Evolutionary conservation across 1,140 invertebrate species (phyloP), one percentile per base, ranked within the genome.

Genomic region (Lepidurus arcticus): DNA sequence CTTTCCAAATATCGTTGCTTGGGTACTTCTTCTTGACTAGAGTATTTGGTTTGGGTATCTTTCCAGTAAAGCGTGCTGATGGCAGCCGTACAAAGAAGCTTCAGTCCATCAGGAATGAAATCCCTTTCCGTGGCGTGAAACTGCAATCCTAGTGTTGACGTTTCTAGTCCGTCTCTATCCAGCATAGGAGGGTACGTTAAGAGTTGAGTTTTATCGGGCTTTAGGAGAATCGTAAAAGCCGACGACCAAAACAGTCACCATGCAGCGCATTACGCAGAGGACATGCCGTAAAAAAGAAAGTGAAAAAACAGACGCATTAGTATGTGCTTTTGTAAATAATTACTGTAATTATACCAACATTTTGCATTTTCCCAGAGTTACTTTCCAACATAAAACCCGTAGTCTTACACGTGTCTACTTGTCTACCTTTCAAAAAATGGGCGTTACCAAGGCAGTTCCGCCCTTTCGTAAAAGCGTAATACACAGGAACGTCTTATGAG

Each of bases 1-100:
- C 53, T 65, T 65, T 65, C 53, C 53, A 65, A 16, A 1, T 13
- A 65, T 65, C 53, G 53, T 65, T 65, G 53, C 53, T 65, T 65
- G 16, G 53, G 53, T 65, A 13, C 53, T 65, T 65, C 53, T 65
- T 65, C 53, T 65, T 65, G 53, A 65, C 53, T 65, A 65, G 53
- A 65, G 13, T 65, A 65, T 65, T 65, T 65, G 53, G 53, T 65
- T 65, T 65, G 53, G 13, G 21, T 65, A 21, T 65, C 53, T 65
- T 65, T 65, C 53, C 53, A 65, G 13, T 65, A 65, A 65, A 65
- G 53, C 13, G 53, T 65, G 21, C 53, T 65, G 53, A 65, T 65
- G 53, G n/a, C 53, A 65, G 53, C 53, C 21, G 53, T 65, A 65
- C 53, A 65, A 65, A 65, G 53, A 7, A 65, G 53, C 21, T 21